A percentile compares a stretch with the other conserved stretches of the same genome.
phyloP scores from a whole-genome alignment of 2,888 invertebrate species.

The Masnerella sp. region DNA sequence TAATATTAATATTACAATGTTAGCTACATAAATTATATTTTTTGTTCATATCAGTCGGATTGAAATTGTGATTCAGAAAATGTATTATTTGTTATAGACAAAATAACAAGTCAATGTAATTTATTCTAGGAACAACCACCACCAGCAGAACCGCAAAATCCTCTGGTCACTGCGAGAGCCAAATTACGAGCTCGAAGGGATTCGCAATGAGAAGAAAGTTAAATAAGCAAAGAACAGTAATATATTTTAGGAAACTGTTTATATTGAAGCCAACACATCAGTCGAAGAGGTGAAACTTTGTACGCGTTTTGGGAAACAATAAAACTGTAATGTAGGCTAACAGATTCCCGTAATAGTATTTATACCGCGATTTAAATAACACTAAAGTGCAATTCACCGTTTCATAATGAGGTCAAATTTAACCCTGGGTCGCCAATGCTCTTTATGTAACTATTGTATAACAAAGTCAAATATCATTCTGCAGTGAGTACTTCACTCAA shows the following conservation, averaged over 20 bases:
- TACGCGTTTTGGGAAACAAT: conserved; percentile 39
- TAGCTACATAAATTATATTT: no score
- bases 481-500: not conserved
- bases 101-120: conserved; percentile 10
- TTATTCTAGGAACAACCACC: conserved; percentile 70
- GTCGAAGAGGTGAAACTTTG: conserved; percentile 31
- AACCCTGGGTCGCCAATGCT: conserved; percentile 8
- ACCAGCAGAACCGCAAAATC: conserved; percentile 69
- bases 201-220: conserved; percentile 69
- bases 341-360: conserved; percentile 35
- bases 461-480: conserved; percentile 12
- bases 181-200: conserved; percentile 74
- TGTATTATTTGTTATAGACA: not conserved
- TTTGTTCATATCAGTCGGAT: no score
- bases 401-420: conserved; percentile 24
- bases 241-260: conserved; percentile 54
- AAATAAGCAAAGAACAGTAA: conserved; percentile 51
- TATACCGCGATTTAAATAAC: conserved; percentile 33
- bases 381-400: conserved; percentile 50
- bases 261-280: conserved; percentile 42
- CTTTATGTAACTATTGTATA: not conserved
- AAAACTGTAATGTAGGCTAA: conserved; percentile 43
- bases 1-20: no score
- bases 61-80: no score
- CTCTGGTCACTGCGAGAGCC: conserved; percentile 73